Evolutionary conservation across 1,140 invertebrate species (phyloP).

Genomic region (Nebria ingens): DNA sequence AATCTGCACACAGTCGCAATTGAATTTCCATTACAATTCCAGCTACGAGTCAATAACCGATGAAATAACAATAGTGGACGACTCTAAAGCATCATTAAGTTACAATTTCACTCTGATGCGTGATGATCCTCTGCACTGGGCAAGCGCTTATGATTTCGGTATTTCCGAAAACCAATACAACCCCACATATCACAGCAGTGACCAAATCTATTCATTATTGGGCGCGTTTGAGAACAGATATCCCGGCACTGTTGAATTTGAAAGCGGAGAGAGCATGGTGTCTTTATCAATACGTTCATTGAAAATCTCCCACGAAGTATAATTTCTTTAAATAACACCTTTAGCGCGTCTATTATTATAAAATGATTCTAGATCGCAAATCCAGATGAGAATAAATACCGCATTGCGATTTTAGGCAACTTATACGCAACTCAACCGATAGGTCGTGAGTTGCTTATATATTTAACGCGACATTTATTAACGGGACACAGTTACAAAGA

Average conservation of each 20-base stretch:
- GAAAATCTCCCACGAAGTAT: conserved; percentile 51
- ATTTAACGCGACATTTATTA: conserved; percentile 71
- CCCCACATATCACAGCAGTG: conserved; percentile 48
- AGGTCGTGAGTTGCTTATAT: conserved; percentile 71
- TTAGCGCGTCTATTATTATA: too few species aligned
- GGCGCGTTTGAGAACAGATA: conserved; percentile 53
- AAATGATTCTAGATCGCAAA: conserved; percentile 47
- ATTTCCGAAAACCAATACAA: conserved; percentile 40
- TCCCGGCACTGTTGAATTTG: conserved; percentile 49
- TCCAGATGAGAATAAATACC: conserved; percentile 68
- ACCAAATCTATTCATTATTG: conserved; percentile 50
- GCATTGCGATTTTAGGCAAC: conserved; percentile 72
- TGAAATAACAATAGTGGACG: conserved; percentile 48
- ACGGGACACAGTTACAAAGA: conserved; percentile 57
- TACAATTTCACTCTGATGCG: conserved; percentile 73
- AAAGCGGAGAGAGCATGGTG: conserved; percentile 46
- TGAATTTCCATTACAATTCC: too few species aligned
- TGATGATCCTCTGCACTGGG: conserved; percentile 68
- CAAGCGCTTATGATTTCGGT: conserved; percentile 61
- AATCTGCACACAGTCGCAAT: too few species aligned
- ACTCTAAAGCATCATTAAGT: conserved; percentile 40
- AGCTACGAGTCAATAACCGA: conserved; percentile 56
- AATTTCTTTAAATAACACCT: too few species aligned
- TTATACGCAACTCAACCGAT: conserved; percentile 72
- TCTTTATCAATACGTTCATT: conserved; percentile 50